A percentile compares a stretch with the other conserved stretches of the same genome.
Evolutionary conservation across 2,113 vertebrate genomes (phyloP).

Genomic region (Lagopus leucura): DNA sequence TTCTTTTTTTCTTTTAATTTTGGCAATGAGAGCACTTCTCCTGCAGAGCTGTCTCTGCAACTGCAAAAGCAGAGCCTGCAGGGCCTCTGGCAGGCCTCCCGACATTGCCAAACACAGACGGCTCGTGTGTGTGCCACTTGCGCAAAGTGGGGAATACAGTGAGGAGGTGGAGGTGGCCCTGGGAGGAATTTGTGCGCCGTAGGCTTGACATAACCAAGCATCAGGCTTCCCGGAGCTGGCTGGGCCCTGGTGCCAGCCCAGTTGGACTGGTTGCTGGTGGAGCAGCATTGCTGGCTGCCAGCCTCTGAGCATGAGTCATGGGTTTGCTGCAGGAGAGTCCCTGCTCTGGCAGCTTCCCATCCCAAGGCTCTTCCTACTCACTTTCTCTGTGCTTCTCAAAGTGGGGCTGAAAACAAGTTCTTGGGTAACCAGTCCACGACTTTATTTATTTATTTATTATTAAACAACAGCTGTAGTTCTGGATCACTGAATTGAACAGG

Average conservation of each 20-base stretch:
- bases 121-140: neutral
- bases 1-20: neutral
- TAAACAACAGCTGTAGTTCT: neutral
- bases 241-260: accelerated
- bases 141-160: accelerated
- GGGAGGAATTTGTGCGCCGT: slow-evolving; percentile 23
- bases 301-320: neutral
- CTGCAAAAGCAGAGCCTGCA: slow-evolving; percentile 39
- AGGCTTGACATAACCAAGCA: slow-evolving; percentile 18
- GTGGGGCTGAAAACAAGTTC: neutral
- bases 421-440: neutral
- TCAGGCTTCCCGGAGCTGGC: neutral
- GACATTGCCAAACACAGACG: neutral
- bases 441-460: neutral
- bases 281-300: neutral
- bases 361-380: neutral
- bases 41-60: neutral
- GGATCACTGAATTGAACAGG: neutral
- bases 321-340: neutral
- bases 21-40: neutral
- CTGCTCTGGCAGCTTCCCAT: neutral
- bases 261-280: neutral
- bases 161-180: neutral
- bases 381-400: neutral
- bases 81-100: slow-evolving; percentile 43